Conservation (phyloP, 2,113 vertebrate genomes). For the Emydocephalus ijimae region DNA sequence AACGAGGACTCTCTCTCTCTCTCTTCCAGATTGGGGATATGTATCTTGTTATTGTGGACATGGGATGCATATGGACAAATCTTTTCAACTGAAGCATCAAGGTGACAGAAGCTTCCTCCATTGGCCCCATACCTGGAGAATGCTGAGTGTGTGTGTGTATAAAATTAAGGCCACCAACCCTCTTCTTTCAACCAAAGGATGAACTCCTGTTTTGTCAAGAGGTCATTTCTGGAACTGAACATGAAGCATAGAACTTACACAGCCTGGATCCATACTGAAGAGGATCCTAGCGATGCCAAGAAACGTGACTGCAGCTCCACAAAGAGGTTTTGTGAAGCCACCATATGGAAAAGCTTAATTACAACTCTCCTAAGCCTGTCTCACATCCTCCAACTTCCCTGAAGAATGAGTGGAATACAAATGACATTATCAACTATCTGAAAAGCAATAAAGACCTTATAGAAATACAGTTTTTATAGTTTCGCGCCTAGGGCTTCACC, state of each 20-base stretch:
- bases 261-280: background rate
- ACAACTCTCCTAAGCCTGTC: slow-evolving; percentile 69
- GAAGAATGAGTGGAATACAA: slow-evolving; percentile 72
- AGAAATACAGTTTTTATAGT: slow-evolving; percentile 71
- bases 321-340: slow-evolving; percentile 59
- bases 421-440: slow-evolving; percentile 68
- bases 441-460: slow-evolving; percentile 69
- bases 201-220: slow-evolving; percentile 19
- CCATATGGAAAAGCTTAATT: slow-evolving; percentile 61
- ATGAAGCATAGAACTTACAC: background rate
- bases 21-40: background rate
- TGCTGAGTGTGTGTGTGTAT: background rate
- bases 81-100: background rate
- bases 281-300: slow-evolving; percentile 10
- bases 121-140: background rate
- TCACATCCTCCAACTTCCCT: slow-evolving; percentile 69
- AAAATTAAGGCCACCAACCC: background rate
- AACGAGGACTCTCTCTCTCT: background rate
- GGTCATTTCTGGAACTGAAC: background rate
- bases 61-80: background rate
- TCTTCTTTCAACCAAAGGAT: background rate
- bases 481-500: slow-evolving; percentile 63
- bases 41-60: background rate
- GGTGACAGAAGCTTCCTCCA: background rate
- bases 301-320: slow-evolving; percentile 45